A percentile compares a stretch with the other conserved stretches of the same genome.
phyloP scores from a whole-genome alignment of 2,888 invertebrate species.

The Agrochola lychnidis region DNA sequence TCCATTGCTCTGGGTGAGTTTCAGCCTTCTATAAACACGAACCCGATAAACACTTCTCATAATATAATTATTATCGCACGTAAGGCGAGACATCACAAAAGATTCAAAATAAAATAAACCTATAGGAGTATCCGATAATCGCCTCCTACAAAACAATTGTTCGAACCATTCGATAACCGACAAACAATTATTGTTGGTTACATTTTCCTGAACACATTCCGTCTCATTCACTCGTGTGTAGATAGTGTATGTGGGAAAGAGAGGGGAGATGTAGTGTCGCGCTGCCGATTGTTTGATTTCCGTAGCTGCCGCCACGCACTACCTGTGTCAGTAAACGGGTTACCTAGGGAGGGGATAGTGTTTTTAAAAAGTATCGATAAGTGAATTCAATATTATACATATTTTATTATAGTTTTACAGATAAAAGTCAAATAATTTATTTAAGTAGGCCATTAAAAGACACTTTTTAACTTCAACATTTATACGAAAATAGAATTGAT shows the following conservation, averaged over 20 bases:
- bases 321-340: conserved; percentile 77
- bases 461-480: no score
- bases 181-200: conserved; percentile 64
- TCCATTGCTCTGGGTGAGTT: no score
- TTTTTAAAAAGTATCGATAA: conserved; percentile 17
- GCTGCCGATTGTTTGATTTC: conserved; percentile 82
- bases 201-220: conserved; percentile 42
- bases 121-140: conserved; percentile 19
- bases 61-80: conserved; percentile 5
- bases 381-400: no score
- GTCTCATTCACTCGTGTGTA: conserved; percentile 12
- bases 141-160: conserved; percentile 54
- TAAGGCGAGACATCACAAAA: conserved; percentile 1
- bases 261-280: conserved; percentile 44
- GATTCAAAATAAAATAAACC: conserved; percentile 13
- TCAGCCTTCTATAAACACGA: neutral
- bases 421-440: no score
- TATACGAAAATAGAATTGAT: no score
- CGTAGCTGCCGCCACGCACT: conserved; percentile 71
- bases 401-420: no score
- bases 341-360: conserved; percentile 64
- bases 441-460: no score
- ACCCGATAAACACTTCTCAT: neutral
- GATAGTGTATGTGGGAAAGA: conserved; percentile 21
- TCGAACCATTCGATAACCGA: conserved; percentile 54